Evolutionary conservation across 1,140 invertebrate species (phyloP).

Genomic region (Augochlora pura): DNA sequence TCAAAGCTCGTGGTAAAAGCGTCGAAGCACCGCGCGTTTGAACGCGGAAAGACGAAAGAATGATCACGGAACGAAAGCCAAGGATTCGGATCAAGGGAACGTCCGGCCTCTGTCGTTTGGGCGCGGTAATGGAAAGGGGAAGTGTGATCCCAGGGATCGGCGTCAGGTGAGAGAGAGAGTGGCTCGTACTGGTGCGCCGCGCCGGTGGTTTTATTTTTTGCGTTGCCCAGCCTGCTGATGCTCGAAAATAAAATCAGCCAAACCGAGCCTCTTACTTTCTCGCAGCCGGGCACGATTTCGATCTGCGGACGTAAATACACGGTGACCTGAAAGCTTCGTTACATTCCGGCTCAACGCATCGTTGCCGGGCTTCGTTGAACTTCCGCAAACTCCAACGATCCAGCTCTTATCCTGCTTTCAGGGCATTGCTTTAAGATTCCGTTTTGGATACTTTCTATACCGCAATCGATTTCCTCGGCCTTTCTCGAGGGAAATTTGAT

Average conservation of each 20-base stretch:
- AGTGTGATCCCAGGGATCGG: constrained; percentile 27
- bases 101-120: constrained; percentile 45
- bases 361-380: background rate
- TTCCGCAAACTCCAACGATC: background rate
- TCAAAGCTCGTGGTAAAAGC: background rate
- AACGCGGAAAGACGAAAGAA: background rate
- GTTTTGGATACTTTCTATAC: background rate
- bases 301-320: constrained; percentile 25
- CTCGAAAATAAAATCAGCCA: constrained; percentile 65
- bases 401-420: background rate
- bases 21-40: too few species aligned
- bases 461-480: background rate
- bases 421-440: background rate
- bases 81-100: constrained; percentile 43
- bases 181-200: background rate
- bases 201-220: constrained; percentile 59
- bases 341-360: background rate
- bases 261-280: constrained; percentile 67
- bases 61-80: constrained; percentile 14
- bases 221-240: constrained; percentile 36
- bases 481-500: background rate
- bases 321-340: constrained; percentile 39
- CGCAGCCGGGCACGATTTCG: constrained; percentile 41
- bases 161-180: constrained; percentile 54
- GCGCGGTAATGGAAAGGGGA: constrained; percentile 52